Evolutionary conservation across 1,140 invertebrate species (phyloP), one percentile per base, ranked within the genome.

Genomic region (Monomorium pharaonis): DNA sequence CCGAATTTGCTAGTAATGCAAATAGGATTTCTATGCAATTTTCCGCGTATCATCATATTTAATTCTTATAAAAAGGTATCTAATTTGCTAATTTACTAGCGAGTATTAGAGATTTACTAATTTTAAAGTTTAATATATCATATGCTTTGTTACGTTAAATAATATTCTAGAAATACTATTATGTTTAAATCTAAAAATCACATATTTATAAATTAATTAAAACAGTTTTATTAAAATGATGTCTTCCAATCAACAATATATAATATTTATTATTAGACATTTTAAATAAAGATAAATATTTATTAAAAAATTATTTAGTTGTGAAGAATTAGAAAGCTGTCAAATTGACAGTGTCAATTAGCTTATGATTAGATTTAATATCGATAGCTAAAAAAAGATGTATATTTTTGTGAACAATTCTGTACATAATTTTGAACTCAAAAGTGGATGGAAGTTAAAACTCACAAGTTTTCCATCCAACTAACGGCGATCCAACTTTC

Each of bases 401-500:
- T 62, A 44, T 58, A 54, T 44, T 42, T 75, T 21, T 21, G 63
- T 27, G 21, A 3, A 58, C 16, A 33, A 44, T 27, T 49, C n/a
- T 67, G 75, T 78, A 78, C 65, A 85, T 80, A 80, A 85, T 85
- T 85, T 85, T 14, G 24, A 85, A 65, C 37, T 54, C 21, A 18
- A 47, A 85, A 49, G 49, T 80, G 62, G 37, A 3, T 44, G 4
- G 58, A 27, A 67, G 62, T 86, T 81, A 80, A 76, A 76, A 67
- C 74, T 83, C 77, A 47, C 70, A 63, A 70, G 74, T 85, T 86
- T 81, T 56, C 47, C 54, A 27, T 67, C 56, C 24, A 76, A 87
- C 75, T 87, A 77, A 84, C 58, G 70, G 54, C 77, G 21, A 67
- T 69, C 33, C 42, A 88, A 89, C 83, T 88, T 89, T 84, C 16